These are phyloP conservation scores for Callimorpha dominula DNA, from an alignment of 2,888 invertebrate genomes.

Conservation along the genomic window DNA sequence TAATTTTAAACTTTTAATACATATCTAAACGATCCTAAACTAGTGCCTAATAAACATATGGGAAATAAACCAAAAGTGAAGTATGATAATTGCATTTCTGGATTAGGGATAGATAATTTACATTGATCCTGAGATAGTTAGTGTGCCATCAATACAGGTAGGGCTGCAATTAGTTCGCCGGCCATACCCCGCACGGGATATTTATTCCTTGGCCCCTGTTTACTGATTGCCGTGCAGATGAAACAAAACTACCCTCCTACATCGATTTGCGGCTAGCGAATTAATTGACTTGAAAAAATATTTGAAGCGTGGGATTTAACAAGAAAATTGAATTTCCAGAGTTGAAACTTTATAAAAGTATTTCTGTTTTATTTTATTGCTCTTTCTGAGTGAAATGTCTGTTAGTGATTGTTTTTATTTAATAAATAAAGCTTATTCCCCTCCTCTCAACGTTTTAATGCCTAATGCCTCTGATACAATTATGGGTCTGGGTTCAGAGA, in stretches of 20 bases:
- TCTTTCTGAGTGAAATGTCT: background rate
- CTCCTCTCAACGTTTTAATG: background rate
- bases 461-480: background rate
- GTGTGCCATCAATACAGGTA: constrained; percentile 81
- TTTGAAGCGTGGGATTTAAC: constrained; percentile 25
- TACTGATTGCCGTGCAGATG: constrained; percentile 72
- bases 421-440: background rate
- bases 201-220: constrained; percentile 77
- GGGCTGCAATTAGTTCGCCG: constrained; percentile 82
- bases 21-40: background rate
- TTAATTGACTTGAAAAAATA: constrained; percentile 46
- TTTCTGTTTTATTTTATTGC: background rate
- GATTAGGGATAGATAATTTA: constrained; percentile 77
- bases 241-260: constrained; percentile 58
- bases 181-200: constrained; percentile 69
- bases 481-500: background rate
- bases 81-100: constrained; percentile 71
- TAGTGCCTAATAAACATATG: too few species aligned
- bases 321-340: constrained; percentile 24
- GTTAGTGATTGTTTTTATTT: background rate
- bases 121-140: constrained; percentile 74
- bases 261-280: constrained; percentile 55
- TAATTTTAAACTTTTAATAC: background rate
- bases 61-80: constrained; percentile 60
- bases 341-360: constrained; percentile 8